Evolutionary conservation across 2,888 invertebrate species (phyloP), one percentile per base, ranked within the genome.

Genomic region (Acronicta aceris): DNA sequence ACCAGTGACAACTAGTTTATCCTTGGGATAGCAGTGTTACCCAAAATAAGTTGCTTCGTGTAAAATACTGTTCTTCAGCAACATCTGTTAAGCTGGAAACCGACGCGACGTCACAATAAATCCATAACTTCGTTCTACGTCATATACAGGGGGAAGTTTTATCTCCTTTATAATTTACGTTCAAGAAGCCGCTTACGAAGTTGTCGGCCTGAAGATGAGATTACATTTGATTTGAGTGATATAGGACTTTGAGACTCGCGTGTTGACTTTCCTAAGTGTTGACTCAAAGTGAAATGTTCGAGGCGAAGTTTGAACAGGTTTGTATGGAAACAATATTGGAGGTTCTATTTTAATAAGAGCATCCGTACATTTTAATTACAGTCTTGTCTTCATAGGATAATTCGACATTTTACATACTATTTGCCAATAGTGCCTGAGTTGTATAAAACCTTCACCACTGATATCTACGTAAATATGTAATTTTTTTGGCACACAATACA

Each of bases 221-320:
- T 68, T 65, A 59, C 38, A 42, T 66, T 71, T 71, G 48, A 71
- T 65, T 71, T 66, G 41, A 71, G 45, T 49, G 59, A 54, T 71
- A 49, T 49, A 71, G 53, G 43, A 41, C 72, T 75, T 68, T 59
- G 52, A 50, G 38, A 21, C 40, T n/a, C 38, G 42, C 27, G 17
- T 16, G 51, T 66, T 67, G 40, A 13, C 45, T 8, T 49, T 16
- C 38, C 36, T n/a, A 58, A 51, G 50, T 58, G 53, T 45, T 48
- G 36, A 51, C 43, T 58, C 40, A 8, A 71, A 46, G 45, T 53
- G 51, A 6, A 63, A 49, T 17, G 13, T 41, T 30, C 2, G 7
- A 36, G 5, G n/a, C 7, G 30, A 3, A 25, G 13, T 8, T 46
- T 50, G 15, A 49, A 50, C 33, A 25, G 46, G 54, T 33, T 53